phyloP scores from a whole-genome alignment of 2,888 invertebrate genomes.

The Brenthis daphne region DNA sequence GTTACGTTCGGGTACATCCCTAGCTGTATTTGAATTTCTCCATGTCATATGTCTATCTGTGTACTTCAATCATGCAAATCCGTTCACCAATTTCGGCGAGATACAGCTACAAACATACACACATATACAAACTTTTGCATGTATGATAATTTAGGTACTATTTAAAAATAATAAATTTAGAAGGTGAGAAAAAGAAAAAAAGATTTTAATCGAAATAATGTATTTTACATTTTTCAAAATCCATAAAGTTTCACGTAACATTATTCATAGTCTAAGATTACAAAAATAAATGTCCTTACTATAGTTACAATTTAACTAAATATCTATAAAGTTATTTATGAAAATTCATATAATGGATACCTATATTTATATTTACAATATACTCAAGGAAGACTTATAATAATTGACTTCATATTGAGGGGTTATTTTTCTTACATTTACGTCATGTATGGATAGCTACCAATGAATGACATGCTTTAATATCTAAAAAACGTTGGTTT shows the following conservation, averaged over 20 bases:
- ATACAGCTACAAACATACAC: too few species aligned
- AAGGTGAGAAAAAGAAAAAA: conserved; percentile 35
- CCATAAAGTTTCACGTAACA: conserved; percentile 53
- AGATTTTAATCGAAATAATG: conserved; percentile 58
- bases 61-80: too few species aligned
- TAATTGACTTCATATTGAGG: conserved; percentile 56
- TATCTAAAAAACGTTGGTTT: not conserved
- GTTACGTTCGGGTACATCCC: too few species aligned
- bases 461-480: conserved; percentile 25
- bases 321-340: conserved; percentile 16
- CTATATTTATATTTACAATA: conserved; percentile 59
- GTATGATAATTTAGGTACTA: not conserved
- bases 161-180: not conserved
- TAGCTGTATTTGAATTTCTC: too few species aligned
- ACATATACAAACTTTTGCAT: too few species aligned
- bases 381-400: conserved; percentile 61
- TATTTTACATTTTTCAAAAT: conserved; percentile 69
- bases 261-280: conserved; percentile 62
- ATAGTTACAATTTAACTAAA: conserved; percentile 32
- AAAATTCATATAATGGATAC: conserved; percentile 15
- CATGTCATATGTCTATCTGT: too few species aligned
- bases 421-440: conserved; percentile 10
- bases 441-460: conserved; percentile 32
- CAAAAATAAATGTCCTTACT: conserved; percentile 71
- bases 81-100: too few species aligned